Evolutionary conservation across 2,113 vertebrate genomes (phyloP), one percentile per base, ranked within the genome.

Genomic region (Mormyrus lacerda): DNA sequence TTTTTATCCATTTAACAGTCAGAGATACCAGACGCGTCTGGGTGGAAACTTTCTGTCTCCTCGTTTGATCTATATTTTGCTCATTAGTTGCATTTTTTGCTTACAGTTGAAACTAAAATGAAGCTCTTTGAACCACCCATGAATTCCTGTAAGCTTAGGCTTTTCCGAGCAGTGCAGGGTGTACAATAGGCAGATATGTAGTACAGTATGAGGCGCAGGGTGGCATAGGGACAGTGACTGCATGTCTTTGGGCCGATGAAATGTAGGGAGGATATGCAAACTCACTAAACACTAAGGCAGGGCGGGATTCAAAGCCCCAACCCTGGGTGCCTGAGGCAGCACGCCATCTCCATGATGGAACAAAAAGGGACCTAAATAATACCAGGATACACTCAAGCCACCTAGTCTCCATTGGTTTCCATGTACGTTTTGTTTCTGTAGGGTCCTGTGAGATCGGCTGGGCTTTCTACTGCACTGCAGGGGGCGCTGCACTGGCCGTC

Each of bases 361-460:
- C 61, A 65, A 65, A 61, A 65, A 65, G 61, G 27, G 9, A 31
- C 10, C n/a, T 31, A 69, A 65, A 31, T 69, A 69, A 69, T 69
- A 69, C 10, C 61, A 69, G n/a, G 27, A 69, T 69, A 11, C 42
- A 84, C 1, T 89, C 82, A n/a, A 47, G 10, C 44, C 44, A 19
- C 61, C 48, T 27, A 39, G 8, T 79, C 76, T 69, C 84, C 11
- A 35, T 15, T 27, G 17, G 47, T 53, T 27, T 5, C 27, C 79
- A 11, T 88, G 88, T 88, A 31, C 42, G 24, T 35, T 35, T 73
- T 86, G 86, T 91, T 91, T 65, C 87, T 88, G 73, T 93, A 99
- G 98, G 98, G 44, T 97, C 96, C 79, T 99, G 98, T 94, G 96
- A 97, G 93, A 96, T 99, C 8, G 98, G 98, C 93, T 99, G 98